Evolutionary conservation across 2,888 invertebrate genomes (phyloP).

Genomic region (Masnerella sp.): DNA sequence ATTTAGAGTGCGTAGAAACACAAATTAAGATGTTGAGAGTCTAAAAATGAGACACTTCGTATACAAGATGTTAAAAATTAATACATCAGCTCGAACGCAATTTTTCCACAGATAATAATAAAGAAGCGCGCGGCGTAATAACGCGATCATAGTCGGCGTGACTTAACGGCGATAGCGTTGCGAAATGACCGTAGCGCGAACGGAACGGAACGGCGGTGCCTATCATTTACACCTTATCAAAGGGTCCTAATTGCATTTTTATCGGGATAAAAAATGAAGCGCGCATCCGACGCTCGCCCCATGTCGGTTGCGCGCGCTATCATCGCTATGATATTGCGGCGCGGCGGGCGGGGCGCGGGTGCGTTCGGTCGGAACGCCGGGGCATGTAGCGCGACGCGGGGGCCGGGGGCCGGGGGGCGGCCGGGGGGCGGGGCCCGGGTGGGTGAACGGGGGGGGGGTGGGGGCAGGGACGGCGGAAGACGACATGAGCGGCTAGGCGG

Average conservation of each 20-base stretch:
- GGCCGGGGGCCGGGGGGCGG: slow-evolving; percentile 40
- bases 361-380: slow-evolving; percentile 61
- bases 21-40: no score
- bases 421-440: slow-evolving; percentile 3
- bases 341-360: slow-evolving; percentile 37
- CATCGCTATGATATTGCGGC: slow-evolving; percentile 57
- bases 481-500: no score
- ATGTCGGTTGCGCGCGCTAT: slow-evolving; percentile 59
- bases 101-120: slow-evolving; percentile 17
- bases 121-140: slow-evolving; percentile 23
- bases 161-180: slow-evolving; percentile 38
- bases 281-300: slow-evolving; percentile 61
- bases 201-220: slow-evolving; percentile 57
- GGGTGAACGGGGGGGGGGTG: no score
- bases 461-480: no score
- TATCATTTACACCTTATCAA: slow-evolving; percentile 70
- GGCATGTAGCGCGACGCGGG: slow-evolving; percentile 54
- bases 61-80: slow-evolving; percentile 1
- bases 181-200: slow-evolving; percentile 43
- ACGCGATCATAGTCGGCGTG: slow-evolving; percentile 37
- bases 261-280: slow-evolving; percentile 72
- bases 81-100: slow-evolving; percentile 7
- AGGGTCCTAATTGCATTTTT: slow-evolving; percentile 73
- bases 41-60: slow-evolving; percentile 13
- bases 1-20: no score